Percentiles rank a stretch among this genome's conserved stretches.
These are phyloP conservation scores for Troides helena DNA, from an alignment of 2,888 invertebrate species.

Conservation along the genomic window DNA sequence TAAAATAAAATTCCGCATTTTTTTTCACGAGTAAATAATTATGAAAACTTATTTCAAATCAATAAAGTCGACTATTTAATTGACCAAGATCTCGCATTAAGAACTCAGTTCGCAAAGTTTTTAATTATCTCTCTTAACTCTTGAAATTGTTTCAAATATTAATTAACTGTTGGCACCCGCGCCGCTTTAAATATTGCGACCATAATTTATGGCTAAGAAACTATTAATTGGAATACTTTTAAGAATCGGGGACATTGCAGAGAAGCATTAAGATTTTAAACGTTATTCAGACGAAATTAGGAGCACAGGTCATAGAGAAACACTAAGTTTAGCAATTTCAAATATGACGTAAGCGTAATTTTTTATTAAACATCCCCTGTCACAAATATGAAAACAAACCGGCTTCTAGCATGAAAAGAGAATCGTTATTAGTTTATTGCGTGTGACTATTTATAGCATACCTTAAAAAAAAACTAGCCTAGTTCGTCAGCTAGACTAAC, in stretches of 20 bases:
- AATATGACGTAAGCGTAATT: too few relatives aligned
- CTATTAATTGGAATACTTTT: constrained; percentile 28
- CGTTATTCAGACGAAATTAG: not conserved
- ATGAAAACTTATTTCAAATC: not conserved
- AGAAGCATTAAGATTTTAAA: not conserved
- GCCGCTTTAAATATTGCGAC: constrained; percentile 11
- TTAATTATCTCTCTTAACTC: constrained; percentile 11
- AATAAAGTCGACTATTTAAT: constrained; percentile 18
- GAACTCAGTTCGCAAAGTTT: constrained; percentile 15
- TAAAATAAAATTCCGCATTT: too few relatives aligned
- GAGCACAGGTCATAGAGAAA: not conserved
- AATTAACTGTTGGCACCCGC: constrained; percentile 20
- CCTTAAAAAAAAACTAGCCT: too few relatives aligned
- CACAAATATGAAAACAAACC: too few relatives aligned
- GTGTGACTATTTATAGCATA: too few relatives aligned
- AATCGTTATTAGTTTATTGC: too few relatives aligned
- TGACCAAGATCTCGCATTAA: constrained; percentile 10
- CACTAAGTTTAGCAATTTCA: too few relatives aligned
- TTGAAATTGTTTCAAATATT: constrained; percentile 26
- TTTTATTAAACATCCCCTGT: too few relatives aligned
- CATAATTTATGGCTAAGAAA: constrained; percentile 23
- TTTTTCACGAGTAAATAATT: not conserved
- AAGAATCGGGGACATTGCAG: constrained; percentile 9
- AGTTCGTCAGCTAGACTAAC: too few relatives aligned
- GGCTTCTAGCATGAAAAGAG: too few relatives aligned